Evolutionary conservation across 2,888 invertebrate genomes (phyloP).

Genomic region (Amphimallon solstitiale): DNA sequence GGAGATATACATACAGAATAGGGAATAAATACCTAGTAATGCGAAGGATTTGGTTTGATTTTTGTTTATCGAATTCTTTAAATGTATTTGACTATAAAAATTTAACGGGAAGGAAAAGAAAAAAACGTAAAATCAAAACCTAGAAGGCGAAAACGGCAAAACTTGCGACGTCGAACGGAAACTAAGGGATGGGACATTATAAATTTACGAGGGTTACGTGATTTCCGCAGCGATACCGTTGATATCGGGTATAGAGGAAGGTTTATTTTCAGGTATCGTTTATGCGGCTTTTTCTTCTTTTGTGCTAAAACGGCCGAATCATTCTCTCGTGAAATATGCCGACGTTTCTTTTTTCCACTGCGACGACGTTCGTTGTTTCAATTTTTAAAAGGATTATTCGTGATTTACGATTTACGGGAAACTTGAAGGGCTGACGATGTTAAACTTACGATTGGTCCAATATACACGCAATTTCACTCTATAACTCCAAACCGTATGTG

Average conservation of each 20-base stretch:
- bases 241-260: conserved; percentile 2
- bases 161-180: background rate
- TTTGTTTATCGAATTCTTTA: too few relatives aligned
- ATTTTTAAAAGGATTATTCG: conserved; percentile 31
- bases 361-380: conserved; percentile 17
- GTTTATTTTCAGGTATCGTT: too few relatives aligned
- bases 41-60: too few relatives aligned
- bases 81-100: too few relatives aligned
- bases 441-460: conserved; percentile 1
- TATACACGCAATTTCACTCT: background rate
- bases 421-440: conserved; percentile 1
- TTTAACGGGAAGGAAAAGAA: too few relatives aligned
- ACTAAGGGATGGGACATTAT: conserved; percentile 18
- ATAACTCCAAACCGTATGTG: too few relatives aligned
- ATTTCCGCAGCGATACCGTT: conserved; percentile 8
- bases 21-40: too few relatives aligned
- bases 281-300: background rate
- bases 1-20: too few relatives aligned
- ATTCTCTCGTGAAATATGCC: conserved; percentile 22
- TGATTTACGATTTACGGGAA: conserved; percentile 10
- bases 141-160: too few relatives aligned
- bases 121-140: too few relatives aligned
- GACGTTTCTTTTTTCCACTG: conserved; percentile 7
- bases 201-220: conserved; percentile 26
- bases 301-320: conserved; percentile 8